These are phyloP conservation scores for Oryzias woworae DNA, from an alignment of 2,113 vertebrate species.

Conservation along the genomic window DNA sequence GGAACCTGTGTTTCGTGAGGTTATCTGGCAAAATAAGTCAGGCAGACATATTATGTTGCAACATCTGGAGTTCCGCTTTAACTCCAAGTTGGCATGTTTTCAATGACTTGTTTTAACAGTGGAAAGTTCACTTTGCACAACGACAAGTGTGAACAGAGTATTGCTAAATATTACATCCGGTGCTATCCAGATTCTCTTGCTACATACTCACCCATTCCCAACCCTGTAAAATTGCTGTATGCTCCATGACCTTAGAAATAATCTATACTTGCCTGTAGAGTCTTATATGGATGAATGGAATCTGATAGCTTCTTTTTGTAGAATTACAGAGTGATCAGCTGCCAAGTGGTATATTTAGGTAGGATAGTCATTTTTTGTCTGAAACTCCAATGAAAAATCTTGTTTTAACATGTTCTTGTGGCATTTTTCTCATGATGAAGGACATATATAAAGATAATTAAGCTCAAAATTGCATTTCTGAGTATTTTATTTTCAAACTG, in stretches of 20 bases:
- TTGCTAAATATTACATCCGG: slow-evolving; percentile 15
- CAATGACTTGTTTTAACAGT: slow-evolving; percentile 3
- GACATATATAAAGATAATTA: too few relatives aligned
- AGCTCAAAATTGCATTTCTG: too few relatives aligned
- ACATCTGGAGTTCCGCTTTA: slow-evolving; percentile 15
- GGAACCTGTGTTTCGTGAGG: background rate
- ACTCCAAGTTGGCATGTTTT: background rate
- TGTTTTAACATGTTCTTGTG: background rate
- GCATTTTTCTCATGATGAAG: too few relatives aligned
- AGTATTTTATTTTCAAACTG: too few relatives aligned
- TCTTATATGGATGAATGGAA: background rate
- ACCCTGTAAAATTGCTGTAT: too few relatives aligned
- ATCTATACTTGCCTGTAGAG: too few relatives aligned
- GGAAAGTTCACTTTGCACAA: slow-evolving; percentile 28
- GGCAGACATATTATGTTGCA: slow-evolving; percentile 17
- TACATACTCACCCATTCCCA: background rate
- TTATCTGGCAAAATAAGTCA: slow-evolving; percentile 13
- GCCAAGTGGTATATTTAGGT: slow-evolving; percentile 3
- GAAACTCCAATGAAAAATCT: background rate
- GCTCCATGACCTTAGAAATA: too few relatives aligned
- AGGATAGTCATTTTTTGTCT: slow-evolving; percentile 20
- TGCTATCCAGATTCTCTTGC: slow-evolving; percentile 2
- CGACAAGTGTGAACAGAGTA: slow-evolving; percentile 26
- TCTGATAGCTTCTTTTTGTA: slow-evolving; percentile 33
- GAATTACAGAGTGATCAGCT: slow-evolving; percentile 15